Evolutionary conservation across 92 coral and sea anemone genomes (phyloP), one percentile per base, ranked within the genome.

Genomic region (Parazoanthus darwini): DNA sequence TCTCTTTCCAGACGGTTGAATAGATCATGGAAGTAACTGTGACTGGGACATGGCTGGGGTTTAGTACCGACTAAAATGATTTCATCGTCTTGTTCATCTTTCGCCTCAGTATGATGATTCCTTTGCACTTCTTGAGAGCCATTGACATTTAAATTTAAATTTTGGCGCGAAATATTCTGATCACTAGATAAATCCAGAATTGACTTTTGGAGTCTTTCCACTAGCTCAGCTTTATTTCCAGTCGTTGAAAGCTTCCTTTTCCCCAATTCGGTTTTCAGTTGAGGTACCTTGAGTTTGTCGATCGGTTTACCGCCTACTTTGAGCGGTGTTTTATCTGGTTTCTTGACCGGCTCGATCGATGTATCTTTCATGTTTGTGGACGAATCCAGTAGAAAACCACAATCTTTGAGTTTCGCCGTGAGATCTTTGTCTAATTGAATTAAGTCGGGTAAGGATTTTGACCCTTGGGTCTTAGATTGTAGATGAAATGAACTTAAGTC

Each of bases 1-100:
- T 63, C 70, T 63, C 70, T 63, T 63, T 63, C 70, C 70, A 63
- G 70, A 63, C 70, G 70, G 70, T 63, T 63, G 70, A 63, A 63
- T 63, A 63, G 70, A 63, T 63, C 70, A 63, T 65, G 71, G 71
- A 65, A 65, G 71, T 65, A 65, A 65, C 71, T 65, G 71, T 65
- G 71, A 65, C 71, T 65, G 71, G 71, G 71, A 65, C 71, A 65
- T 65, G 71, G 71, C 71, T 65, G 71, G 71, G 71, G 71, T 65
- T 65, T 65, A 65, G 71, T 65, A 65, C 71, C 71, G 71, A 65
- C 71, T 65, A 65, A 65, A 65, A 65, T 65, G 71, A 65, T 65
- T 65, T 65, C 71, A 65, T 65, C 71, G 71, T 65, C 71, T 65
- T 65, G 71, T 65, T 65, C 71, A 65, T 65, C 71, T 65, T 65